Evolutionary conservation across 2,888 invertebrate genomes (phyloP).

Genomic region (Noctua fimbriata): DNA sequence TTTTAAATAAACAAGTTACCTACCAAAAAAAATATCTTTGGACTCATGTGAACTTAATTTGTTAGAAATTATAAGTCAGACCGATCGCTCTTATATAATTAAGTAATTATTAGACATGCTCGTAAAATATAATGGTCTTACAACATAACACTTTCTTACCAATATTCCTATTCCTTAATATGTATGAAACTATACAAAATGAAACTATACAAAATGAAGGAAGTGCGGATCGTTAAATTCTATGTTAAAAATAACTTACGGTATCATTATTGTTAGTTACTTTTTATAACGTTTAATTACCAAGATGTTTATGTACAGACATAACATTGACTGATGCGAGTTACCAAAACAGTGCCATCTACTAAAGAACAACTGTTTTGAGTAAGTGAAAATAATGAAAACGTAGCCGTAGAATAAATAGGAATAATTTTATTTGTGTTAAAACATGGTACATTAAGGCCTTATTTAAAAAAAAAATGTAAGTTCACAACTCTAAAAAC

Average conservation of each 20-base stretch:
- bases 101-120: slow-evolving; percentile 1
- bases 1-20: neutral
- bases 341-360: too few relatives aligned
- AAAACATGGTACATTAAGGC: neutral
- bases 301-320: neutral
- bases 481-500: too few relatives aligned
- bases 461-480: too few relatives aligned
- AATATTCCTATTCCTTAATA: too few relatives aligned
- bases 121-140: slow-evolving; percentile 4
- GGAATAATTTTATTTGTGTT: neutral
- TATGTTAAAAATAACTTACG: neutral
- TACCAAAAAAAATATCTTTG: neutral
- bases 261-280: neutral
- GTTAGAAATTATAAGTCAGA: neutral
- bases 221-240: slow-evolving; percentile 18
- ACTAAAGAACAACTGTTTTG: neutral
- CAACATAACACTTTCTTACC: slow-evolving; percentile 3
- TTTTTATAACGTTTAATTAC: slow-evolving; percentile 3
- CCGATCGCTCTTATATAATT: neutral
- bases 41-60: neutral
- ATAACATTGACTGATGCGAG: neutral
- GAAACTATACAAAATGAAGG: slow-evolving; percentile 9
- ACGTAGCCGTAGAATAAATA: too few relatives aligned
- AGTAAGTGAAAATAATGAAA: neutral
- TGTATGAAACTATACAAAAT: neutral